Base-by-base conservation (phyloP, 2,797 vertebrate species). In the Pteropus rufus region DNA sequence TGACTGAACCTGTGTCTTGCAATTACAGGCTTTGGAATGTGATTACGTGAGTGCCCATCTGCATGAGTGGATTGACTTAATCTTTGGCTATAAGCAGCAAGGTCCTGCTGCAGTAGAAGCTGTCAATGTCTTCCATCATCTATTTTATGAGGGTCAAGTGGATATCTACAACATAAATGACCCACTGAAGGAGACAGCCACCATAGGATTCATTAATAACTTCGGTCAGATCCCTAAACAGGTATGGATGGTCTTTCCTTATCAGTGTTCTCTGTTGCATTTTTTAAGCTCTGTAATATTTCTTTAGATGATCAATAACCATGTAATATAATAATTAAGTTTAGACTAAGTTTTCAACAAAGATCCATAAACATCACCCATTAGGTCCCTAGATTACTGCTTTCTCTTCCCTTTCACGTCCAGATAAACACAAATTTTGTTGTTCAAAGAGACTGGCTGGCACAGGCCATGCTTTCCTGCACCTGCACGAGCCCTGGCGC, bases 161-260 rank as follows among this genome's bases (percentile, higher is more conserved):
- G 99, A 99, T 97, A 99, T 99, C 96, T 99, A 99, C 98, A 99
- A 99, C 98, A 99, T 99, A 98, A 99, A 99, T n/a, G 99, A 99
- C 98, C 99, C 99, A 0, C 99, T 99, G 14, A 99, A 99, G 97
- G 99, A 99, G 98, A 99, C 99, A 0, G 99, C 99, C 96, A 99
- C 99, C 95, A 99, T 99, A 83, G 99, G 99, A 93, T 99, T 99
- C 98, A 99, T 99, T 98, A 99, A 99, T 98, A 99, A 99, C 98
- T 99, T 99, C 6, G 99, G 99, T 76, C 99, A 99, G 98, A 99
- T 99, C 98, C 99, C 99, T 95, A 99, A 99, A 98, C 99, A 99
- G 99, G 99, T 99, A 98, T 67, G 64, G 19, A 1, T 36, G 15
- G 49, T 49, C 49, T 49, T 49, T 19, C 85, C 29, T 67, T 46